Evolutionary conservation across 2,113 vertebrate genomes (phyloP), one percentile per base, ranked within the genome.

Genomic region (Platysternon megacephalum): DNA sequence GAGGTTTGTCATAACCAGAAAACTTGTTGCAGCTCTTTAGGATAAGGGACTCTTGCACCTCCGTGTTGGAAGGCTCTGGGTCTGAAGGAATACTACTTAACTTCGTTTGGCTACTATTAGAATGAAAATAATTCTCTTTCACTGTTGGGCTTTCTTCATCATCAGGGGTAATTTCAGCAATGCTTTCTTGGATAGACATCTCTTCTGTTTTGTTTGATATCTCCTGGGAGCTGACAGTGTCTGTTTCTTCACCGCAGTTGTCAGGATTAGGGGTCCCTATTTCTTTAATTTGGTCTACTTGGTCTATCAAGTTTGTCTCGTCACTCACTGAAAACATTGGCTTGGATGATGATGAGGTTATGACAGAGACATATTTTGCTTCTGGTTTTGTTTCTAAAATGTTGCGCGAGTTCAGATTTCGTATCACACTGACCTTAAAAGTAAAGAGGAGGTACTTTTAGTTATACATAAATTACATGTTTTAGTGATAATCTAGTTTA

Each of bases 1-100:
- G 98, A 3, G 98, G 98, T 55, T 98, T 98, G 88, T 98, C 98
- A 12, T 98, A 98, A 74, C 98, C 98, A 58, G 96, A 98, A 42
- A 97, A 95, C 35, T 87, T 95, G 19, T 82, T 86, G 68, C 79
- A 87, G 22, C 39, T 97, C 61, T 87, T 97, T 56, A 68, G 89
- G 1, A 8, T 0, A 0, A 29, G 21, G 2, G 80, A 5, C 61
- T 90, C 94, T 28, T 82, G 89, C 29, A 46, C 35, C 85, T 94
- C 93, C 17, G 65, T 44, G 16, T 53, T 82, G 94, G 94, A 65
- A 90, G 94, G 88, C n/a, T 93, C 97, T 5, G 65, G 39, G 52
- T 55, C 93, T 21, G 96, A 94, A 86, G 95, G 58, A 8, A 53
- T 39, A 53, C n/a, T 84, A 82, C 86, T 61, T 3, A 39, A 1